Evolutionary conservation across 1,140 invertebrate genomes (phyloP).

Genomic region (Pygmarrhopalites habei): DNA sequence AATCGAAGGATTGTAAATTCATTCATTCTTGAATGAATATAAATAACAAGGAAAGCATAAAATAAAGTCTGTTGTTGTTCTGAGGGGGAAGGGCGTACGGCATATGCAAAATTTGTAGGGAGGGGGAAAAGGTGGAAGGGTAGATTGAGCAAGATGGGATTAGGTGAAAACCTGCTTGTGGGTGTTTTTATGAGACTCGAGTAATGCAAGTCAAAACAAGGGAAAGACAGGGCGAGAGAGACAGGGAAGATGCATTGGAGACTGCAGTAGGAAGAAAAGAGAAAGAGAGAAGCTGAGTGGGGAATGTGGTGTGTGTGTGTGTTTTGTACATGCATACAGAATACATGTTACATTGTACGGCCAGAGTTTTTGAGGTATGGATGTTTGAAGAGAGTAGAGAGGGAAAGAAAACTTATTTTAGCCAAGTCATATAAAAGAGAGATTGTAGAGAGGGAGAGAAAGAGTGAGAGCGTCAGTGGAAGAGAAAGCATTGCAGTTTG

Average conservation of each 20-base stretch:
- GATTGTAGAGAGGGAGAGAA: conserved; percentile 4
- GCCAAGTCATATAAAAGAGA: conserved; percentile 22
- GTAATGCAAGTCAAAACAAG: conserved; percentile 26
- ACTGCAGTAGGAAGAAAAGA: too few relatives aligned
- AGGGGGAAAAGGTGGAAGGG: too few relatives aligned
- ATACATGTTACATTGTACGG: conserved; percentile 1
- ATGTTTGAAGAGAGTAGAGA: conserved; percentile 13
- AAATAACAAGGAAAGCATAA: neutral
- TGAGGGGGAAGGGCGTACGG: neutral
- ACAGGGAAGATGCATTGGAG: conserved; percentile 13
- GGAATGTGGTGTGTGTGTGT: too few relatives aligned
- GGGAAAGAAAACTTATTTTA: conserved; percentile 27
- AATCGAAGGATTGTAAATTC: conserved; percentile 7
- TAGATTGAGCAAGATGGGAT: conserved; percentile 21
- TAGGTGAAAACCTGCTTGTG: conserved; percentile 25
- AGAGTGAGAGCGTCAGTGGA: conserved; percentile 11
- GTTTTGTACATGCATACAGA: too few relatives aligned
- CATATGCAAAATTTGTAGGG: neutral
- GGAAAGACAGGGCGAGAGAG: conserved; percentile 11
- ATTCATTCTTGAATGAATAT: neutral
- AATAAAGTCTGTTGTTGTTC: too few relatives aligned
- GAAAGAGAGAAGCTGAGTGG: too few relatives aligned
- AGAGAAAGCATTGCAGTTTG: conserved; percentile 37
- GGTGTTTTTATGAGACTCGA: conserved; percentile 19
- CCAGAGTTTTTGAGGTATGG: conserved; percentile 21